Base-by-base conservation (phyloP, 2,888 invertebrate genomes). In the Euphydryas editha region DNA sequence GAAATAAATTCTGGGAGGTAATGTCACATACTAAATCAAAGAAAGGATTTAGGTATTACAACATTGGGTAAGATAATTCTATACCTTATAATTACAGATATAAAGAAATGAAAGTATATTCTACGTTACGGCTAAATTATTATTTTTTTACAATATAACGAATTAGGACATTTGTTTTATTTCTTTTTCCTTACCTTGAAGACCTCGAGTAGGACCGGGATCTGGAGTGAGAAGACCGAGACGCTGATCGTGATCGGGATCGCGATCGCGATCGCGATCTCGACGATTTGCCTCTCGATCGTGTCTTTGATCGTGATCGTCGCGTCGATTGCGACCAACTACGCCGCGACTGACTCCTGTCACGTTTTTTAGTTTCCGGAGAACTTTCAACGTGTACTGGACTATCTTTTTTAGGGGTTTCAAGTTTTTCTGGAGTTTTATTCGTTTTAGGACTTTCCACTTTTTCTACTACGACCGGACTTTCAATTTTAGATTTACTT, bases 171-270 rank as follows among this genome's bases (percentile, higher is more conserved):
- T n/a, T n/a, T n/a, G n/a, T n/a, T n/a, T n/a, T n/a, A 13, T 8
- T 39, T 39, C 11, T 11, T 42, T 51, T 15, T 65, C 72, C 81
- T 79, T 68, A 92, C 84, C 93, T 93, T 24, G 94, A 93, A 36
- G 93, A 93, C 3, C 39, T 11, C 3, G 90, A 90, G 69, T 91
- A 92, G 0, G 93, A 93, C 2, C 92, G 86, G n/a, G 93, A 90
- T 17, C 84, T 78, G 37, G 90, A 88, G 18, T 81, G 80, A n/a
- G 93, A 93, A 5, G 90, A 88, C 65, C 88, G 88, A 0, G 93
- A 92, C 2, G 90, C 86, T 15, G 93, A 80, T 17, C 91, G 87
- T 3, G 83, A 79, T 20, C 81, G 74, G 1, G 76, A 75, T 11
- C 78, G 73, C 47, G 78, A 77, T 18, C 77, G 69, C 8, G 79